Evolutionary conservation across 1,140 invertebrate species (phyloP).

Genomic region (Cotesia glomerata): DNA sequence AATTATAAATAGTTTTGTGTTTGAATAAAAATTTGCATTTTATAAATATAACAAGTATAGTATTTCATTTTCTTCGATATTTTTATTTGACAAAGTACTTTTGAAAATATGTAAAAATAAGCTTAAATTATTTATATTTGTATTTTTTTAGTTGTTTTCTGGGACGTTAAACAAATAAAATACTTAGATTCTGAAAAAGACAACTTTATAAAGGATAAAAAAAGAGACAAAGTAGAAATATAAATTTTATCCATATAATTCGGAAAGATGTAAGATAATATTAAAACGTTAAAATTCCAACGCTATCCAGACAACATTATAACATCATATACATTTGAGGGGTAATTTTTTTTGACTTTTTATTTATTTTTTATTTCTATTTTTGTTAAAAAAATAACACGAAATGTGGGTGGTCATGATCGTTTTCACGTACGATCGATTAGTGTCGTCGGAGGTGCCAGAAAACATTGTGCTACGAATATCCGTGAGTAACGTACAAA

Average conservation of each 20-base stretch:
- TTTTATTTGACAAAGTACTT: no score
- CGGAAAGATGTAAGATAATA: slow-evolving; percentile 1
- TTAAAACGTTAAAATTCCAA: neutral
- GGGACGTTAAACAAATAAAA: no score
- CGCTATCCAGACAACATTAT: neutral
- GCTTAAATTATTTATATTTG: no score
- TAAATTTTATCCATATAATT: neutral
- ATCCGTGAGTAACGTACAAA: neutral
- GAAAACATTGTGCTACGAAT: neutral
- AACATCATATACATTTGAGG: neutral
- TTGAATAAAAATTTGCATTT: no score
- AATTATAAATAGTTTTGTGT: no score
- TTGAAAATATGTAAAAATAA: no score
- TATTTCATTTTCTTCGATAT: no score
- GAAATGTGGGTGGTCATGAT: slow-evolving; percentile 1
- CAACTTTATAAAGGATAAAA: no score
- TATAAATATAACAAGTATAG: no score
- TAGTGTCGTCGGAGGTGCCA: neutral
- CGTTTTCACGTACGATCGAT: neutral
- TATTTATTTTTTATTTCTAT: neutral
- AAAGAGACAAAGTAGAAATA: neutral
- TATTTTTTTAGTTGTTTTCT: no score
- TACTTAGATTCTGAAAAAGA: no score
- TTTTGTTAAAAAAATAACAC: no score
- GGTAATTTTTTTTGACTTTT: neutral